A percentile compares a stretch with the other conserved stretches of the same genome.
Evolutionary conservation across 2,888 invertebrate genomes (phyloP).

Genomic region (Andrena trimmerana): DNA sequence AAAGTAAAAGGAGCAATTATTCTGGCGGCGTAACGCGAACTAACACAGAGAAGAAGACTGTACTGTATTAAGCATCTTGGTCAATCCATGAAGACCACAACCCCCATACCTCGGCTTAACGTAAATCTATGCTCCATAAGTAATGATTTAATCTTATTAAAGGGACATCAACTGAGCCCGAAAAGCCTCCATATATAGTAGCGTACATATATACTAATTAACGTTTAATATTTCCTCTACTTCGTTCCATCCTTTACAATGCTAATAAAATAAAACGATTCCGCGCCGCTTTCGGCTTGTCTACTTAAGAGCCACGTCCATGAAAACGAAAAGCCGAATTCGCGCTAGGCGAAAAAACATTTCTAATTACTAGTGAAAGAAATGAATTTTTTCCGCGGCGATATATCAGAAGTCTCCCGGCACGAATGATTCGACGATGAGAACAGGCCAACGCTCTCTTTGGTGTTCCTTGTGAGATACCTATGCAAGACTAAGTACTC

Average conservation of each 20-base stretch:
- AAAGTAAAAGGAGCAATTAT: slow-evolving; percentile 5
- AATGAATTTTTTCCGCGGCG: slow-evolving; percentile 11
- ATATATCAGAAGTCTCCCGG: slow-evolving; percentile 44
- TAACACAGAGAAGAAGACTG: background rate
- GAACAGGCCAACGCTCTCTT: slow-evolving; percentile 15
- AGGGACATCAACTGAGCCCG: slow-evolving; percentile 28
- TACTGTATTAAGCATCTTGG: background rate
- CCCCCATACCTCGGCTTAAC: slow-evolving; percentile 35
- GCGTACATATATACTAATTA: slow-evolving; percentile 44
- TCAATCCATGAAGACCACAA: slow-evolving; percentile 13
- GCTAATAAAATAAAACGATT: slow-evolving; percentile 36
- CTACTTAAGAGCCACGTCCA: slow-evolving; percentile 32
- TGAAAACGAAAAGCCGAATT: slow-evolving; percentile 26
- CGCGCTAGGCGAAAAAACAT: slow-evolving; percentile 9
- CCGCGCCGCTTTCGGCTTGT: slow-evolving; percentile 33
- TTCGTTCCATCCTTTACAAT: background rate
- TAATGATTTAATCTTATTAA: slow-evolving; percentile 33
- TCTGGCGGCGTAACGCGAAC: background rate
- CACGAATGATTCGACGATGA: slow-evolving; percentile 38
- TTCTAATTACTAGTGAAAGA: slow-evolving; percentile 25
- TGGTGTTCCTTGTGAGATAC: background rate
- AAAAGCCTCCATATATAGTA: slow-evolving; percentile 35
- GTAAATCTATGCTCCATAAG: slow-evolving; percentile 22
- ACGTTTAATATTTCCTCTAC: slow-evolving; percentile 13
- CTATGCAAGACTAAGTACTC: slow-evolving; percentile 22